Evolutionary conservation across 2,888 invertebrate species (phyloP).

Genomic region (Heliconius hortense): DNA sequence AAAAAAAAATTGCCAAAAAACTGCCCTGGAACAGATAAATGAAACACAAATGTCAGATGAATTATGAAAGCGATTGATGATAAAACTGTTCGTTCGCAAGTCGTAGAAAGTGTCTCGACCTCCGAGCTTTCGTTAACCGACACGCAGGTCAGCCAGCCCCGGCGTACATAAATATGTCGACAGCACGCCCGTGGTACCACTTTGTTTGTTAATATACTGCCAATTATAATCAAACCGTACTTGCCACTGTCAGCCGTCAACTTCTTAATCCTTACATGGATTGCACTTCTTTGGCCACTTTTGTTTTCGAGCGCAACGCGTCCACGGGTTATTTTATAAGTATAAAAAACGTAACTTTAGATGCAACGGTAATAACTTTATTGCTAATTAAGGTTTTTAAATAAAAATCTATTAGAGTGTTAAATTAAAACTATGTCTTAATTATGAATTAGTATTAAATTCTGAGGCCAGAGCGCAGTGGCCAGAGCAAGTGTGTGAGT

Average conservation of each 20-base stretch:
- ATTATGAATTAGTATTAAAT: too few relatives aligned
- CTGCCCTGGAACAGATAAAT: conserved; percentile 47
- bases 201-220: conserved; percentile 77
- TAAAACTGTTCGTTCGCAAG: conserved; percentile 72
- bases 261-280: conserved; percentile 70
- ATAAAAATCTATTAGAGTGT: not conserved
- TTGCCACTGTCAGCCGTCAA: conserved; percentile 66
- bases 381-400: not conserved
- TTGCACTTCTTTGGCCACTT: conserved; percentile 55
- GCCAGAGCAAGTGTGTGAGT: too few relatives aligned
- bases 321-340: conserved; percentile 30
- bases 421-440: too few relatives aligned
- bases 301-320: conserved; percentile 40
- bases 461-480: not conserved
- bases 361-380: conserved; percentile 1
- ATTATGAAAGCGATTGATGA: conserved; percentile 80
- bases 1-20: too few relatives aligned
- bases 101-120: conserved; percentile 79
- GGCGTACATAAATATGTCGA: conserved; percentile 76
- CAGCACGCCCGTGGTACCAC: conserved; percentile 72
- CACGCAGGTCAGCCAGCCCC: conserved; percentile 68
- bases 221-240: conserved; percentile 68
- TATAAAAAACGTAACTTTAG: not conserved
- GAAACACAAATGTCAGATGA: conserved; percentile 78
- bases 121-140: conserved; percentile 75